Base-by-base conservation (phyloP, 2,888 invertebrate species). In the Sturmia bella region DNA sequence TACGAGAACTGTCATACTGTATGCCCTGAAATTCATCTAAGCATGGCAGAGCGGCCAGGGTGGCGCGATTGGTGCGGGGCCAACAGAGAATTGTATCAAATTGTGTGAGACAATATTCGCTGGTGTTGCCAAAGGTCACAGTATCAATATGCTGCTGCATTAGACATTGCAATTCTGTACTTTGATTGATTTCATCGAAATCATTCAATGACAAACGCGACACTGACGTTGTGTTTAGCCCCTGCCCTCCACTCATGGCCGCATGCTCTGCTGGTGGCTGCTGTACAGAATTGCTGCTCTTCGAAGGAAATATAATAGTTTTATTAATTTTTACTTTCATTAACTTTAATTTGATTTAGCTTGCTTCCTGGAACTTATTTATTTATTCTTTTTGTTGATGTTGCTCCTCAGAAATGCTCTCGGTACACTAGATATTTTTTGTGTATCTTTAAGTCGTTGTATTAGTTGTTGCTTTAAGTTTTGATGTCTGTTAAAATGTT, bases 21-120 rank as follows among this genome's bases (percentile, higher is more conserved):
- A 96, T 93, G 79, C 95, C 96, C 85, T 94, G 93, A 76, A 97
- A 92, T 87, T 96, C 95, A 57, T 94, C 93, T 87, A 97, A 95
- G 89, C 97, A 97, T 59, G 94, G 94, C 84, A 96, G 93, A 27
- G 93, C 91, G 1, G 95, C 95, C 63, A 93, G 89, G 0, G 94
- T 93, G 84, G 94, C 95, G 82, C 93, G 93, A 0, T 93, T 92
- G 1, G 97, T 96, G 2, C 94, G 93, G 12, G 96, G 96, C 97
- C 97, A 97, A 90, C 97, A 97, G 41, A 96, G 92, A 76, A 96
- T 91, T 3, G 93, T 93, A 88, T 97, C 97, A 92, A 94, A 96
- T 85, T 93, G 93, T 45, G 94, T 93, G 74, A 93, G 93, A 88
- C 96, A 96, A 88, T 87, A 89, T 83, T 89, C 90, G 72, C 84